A percentile compares a stretch with the other conserved stretches of the same genome.
These are phyloP conservation scores for Hystrix cristata DNA, from an alignment of 2,113 vertebrate genomes.

Conservation along the genomic window DNA sequence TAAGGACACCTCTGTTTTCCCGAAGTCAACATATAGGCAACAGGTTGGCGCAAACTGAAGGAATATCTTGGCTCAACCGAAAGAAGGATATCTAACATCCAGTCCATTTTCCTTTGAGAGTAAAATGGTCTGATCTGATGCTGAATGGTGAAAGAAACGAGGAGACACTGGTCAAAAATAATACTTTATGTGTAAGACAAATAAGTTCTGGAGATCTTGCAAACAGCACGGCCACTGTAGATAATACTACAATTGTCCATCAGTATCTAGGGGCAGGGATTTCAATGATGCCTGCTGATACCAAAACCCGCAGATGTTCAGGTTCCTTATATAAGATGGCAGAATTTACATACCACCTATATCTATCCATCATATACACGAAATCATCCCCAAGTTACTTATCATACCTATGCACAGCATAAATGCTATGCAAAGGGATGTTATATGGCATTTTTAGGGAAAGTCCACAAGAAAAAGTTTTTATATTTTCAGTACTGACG, in stretches of 20 bases:
- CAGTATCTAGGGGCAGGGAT: no score
- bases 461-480: not conserved
- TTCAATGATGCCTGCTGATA: not conserved
- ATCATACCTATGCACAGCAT: not conserved
- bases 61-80: not conserved
- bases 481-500: not conserved
- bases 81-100: not conserved
- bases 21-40: not conserved
- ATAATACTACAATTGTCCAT: not conserved
- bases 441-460: not conserved
- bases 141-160: not conserved
- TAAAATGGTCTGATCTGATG: not conserved
- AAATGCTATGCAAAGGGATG: not conserved
- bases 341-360: not conserved
- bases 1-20: not conserved
- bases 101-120: not conserved
- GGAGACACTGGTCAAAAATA: not conserved
- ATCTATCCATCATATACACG: not conserved
- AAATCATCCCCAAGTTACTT: not conserved
- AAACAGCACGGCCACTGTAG: not conserved
- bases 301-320: not conserved
- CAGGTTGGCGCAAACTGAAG: not conserved
- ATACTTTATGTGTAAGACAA: not conserved
- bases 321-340: not conserved
- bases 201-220: not conserved